Base-by-base conservation (phyloP, 2,888 invertebrate genomes). In the Altica lythri region DNA sequence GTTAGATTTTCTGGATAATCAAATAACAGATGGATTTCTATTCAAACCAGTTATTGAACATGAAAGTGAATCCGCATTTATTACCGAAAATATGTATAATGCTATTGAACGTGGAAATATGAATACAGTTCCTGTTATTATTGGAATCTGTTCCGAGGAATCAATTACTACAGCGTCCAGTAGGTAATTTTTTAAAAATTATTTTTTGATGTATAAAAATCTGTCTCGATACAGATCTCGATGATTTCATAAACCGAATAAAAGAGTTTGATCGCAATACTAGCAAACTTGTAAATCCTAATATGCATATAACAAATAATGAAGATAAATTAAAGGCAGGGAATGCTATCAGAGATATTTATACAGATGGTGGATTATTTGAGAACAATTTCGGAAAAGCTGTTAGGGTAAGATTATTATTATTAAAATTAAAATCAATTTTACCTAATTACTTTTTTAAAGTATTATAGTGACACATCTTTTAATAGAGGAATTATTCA, bases 81-180 rank as follows among this genome's bases (percentile, higher is more conserved):
- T 65, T 6, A 64, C 63, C 4, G 46, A 61, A 30, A n/a, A 37
- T 1, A 63, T 62, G 63, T 64, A 64, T 22, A 52, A 55, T 35
- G 30, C 53, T 2, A 12, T 64, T 12, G 55, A 50, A 17, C 46
- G 52, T n/a, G 65, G 65, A 2, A 49, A 51, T 18, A 46, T 62
- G 19, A 44, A 49, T n/a, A 53, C 40, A 38, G 62, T 64, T 10
- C 62, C 65, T 2, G 17, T 63, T 1, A 47, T 65, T 2, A 63
- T 65, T 2, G 64, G 65, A 2, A 63, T 64, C 8, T 53, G 53
- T 30, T 64, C 65, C 2, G 65, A 64, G 35, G 65, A 65, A 53
- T 34, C 22, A n/a, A 29, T 50, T 10, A 25, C 17, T 6, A 48
- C 44, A 45, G 50, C 53, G 2, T 29, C 29, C 2, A 29, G 29